Evolutionary conservation across 2,113 vertebrate species (phyloP).

Genomic region (Crotalus horridus): DNA sequence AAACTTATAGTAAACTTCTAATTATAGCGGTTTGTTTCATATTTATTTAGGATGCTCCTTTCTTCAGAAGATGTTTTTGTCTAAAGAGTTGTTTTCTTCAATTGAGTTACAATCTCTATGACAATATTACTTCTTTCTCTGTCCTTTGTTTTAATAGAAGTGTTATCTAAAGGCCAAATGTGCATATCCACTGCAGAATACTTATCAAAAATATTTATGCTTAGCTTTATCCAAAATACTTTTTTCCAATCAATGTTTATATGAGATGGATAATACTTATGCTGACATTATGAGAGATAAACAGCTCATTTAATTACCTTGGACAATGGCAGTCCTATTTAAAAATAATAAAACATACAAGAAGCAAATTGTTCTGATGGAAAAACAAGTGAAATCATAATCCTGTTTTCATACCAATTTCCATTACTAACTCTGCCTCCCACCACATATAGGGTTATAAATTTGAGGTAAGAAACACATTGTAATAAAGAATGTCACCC

Average conservation of each 20-base stretch:
- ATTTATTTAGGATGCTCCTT: not conserved
- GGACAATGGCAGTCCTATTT: not conserved
- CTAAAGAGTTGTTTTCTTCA: not conserved
- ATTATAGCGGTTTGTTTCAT: not conserved
- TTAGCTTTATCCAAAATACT: not conserved
- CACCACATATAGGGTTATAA: not conserved
- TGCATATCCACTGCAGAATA: not conserved
- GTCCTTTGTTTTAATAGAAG: not conserved
- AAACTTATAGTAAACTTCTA: not conserved
- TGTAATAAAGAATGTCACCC: conserved; percentile 10
- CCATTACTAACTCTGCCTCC: not conserved
- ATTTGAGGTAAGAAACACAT: conserved; percentile 26
- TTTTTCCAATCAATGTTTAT: not conserved
- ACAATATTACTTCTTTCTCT: not conserved
- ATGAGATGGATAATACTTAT: not conserved
- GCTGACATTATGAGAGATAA: not conserved
- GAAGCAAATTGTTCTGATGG: not conserved
- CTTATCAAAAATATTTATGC: not conserved
- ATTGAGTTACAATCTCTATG: not conserved
- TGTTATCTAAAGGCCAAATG: not conserved
- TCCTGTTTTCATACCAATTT: conserved; percentile 1
- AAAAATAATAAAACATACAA: not conserved
- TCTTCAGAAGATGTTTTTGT: not conserved
- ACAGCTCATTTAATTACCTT: not conserved
- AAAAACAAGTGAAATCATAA: not conserved